Conservation (phyloP, 1,140 invertebrate species). For the Bombus confusus region DNA sequence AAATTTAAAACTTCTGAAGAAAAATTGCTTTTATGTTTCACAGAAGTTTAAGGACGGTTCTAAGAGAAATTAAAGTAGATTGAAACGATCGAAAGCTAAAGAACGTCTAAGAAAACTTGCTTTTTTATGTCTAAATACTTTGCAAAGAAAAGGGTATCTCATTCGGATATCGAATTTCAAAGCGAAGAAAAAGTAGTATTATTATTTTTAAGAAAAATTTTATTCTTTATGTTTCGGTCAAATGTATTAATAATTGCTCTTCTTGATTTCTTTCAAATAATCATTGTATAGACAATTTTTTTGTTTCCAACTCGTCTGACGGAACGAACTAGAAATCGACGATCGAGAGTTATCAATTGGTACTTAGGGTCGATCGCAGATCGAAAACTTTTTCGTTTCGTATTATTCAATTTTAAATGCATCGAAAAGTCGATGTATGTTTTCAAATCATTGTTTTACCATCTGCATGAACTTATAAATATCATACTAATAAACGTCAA, state of each 20-base stretch:
- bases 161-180: slow-evolving; percentile 8
- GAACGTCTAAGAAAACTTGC: neutral
- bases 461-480: neutral
- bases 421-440: neutral
- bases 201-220: slow-evolving; percentile 30
- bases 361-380: slow-evolving; percentile 38
- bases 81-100: neutral
- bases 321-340: slow-evolving; percentile 44
- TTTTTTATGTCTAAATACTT: neutral
- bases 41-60: neutral
- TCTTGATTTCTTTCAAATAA: slow-evolving; percentile 19
- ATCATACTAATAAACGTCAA: neutral
- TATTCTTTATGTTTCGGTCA: neutral
- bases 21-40: neutral
- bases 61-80: neutral
- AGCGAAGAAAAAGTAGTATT: slow-evolving; percentile 4
- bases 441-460: neutral
- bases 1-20: neutral
- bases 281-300: neutral
- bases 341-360: slow-evolving; percentile 37
- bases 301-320: slow-evolving; percentile 19
- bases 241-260: slow-evolving; percentile 17
- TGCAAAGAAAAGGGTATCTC: neutral
- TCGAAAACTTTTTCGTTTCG: slow-evolving; percentile 23
- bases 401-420: slow-evolving; percentile 19